A percentile compares a stretch with the other conserved stretches of the same genome.
phyloP scores from a whole-genome alignment of 1,140 invertebrate species.

The Lanistes nyassanus region DNA sequence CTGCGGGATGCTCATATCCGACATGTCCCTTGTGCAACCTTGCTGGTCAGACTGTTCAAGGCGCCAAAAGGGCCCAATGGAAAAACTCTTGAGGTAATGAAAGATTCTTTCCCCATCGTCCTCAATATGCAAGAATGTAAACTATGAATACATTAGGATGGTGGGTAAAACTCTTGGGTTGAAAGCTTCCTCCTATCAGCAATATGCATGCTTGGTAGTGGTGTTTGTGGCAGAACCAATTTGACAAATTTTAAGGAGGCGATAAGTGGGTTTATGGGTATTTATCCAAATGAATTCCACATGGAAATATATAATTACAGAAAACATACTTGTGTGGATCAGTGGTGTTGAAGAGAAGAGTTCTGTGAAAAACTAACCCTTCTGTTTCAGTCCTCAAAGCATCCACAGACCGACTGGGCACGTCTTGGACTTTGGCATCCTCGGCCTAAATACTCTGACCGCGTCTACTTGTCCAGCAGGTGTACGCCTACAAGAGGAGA shows the following conservation, averaged over 20 bases:
- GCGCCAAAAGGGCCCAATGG: constrained; percentile 55
- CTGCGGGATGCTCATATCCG: constrained; percentile 50
- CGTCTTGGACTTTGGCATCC: constrained; percentile 58
- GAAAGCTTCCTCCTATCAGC: background rate
- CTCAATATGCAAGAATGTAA: too few species aligned
- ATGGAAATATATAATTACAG: too few species aligned
- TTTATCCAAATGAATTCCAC: too few species aligned
- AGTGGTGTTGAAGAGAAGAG: too few species aligned
- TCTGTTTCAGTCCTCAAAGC: constrained; percentile 46
- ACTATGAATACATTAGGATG: background rate
- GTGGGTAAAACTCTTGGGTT: background rate
- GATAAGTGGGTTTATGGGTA: too few species aligned
- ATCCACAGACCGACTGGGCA: constrained; percentile 60
- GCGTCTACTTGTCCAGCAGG: constrained; percentile 60
- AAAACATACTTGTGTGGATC: too few species aligned
- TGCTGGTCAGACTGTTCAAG: constrained; percentile 59
- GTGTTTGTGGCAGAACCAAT: too few species aligned
- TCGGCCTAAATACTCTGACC: constrained; percentile 59
- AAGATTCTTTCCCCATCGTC: background rate
- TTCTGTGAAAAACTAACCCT: too few species aligned
- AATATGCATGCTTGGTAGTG: too few species aligned
- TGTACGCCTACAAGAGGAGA: constrained; percentile 61
- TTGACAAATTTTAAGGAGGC: too few species aligned
- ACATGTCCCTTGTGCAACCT: constrained; percentile 58
- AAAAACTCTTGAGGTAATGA: constrained; percentile 55